Base-by-base conservation (phyloP, 1,140 invertebrate genomes). In the Adelges cooleyi region DNA sequence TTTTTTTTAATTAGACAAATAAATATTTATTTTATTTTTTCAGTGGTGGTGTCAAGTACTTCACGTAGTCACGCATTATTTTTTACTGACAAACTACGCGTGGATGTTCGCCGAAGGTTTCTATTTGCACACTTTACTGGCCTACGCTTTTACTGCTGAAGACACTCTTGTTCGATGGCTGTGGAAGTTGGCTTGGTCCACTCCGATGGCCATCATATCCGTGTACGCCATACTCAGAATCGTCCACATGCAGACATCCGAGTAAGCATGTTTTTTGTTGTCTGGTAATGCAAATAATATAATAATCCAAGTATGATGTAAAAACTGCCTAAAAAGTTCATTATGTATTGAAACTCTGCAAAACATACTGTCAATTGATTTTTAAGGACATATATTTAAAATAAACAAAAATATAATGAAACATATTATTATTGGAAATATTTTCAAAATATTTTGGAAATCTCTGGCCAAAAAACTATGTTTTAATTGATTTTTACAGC, bases 91-190 rank as follows among this genome's bases (percentile, higher is more conserved):
- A 65, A 96, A 92, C 78, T 96, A 96, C 76, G 87, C 90, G 66
- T 98, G 94, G 93, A 93, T 92, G 89, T 80, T 94, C 65, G 91
- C 89, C 74, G 90, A 94, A 76, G 92, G 93, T 0, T 81, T 96
- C 50, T 96, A 96, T 75, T 79, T 97, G 42, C 92, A 95, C 74
- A 95, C 92, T 0, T 80, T 96, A 46, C 82, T 97, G 0, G 91
- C 95, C 1, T 84, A 86, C 50, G 89, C 92, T 1, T 96, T 97
- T 75, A 88, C 91, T 18, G 87, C 86, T 5, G 90, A 95, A 74
- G 84, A 87, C 59, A 82, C 83, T 67, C 80, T 96, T 20, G 79
- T 95, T 33, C 84, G 85, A 69, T 87, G 85, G 75, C 84, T 95
- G 71, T 86, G 89, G 73, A 76, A 82, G 18, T 80, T 91, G 29